These are phyloP conservation scores for Xiphophorus maculatus DNA, from an alignment of 2,113 vertebrate genomes.

Conservation along the genomic window DNA sequence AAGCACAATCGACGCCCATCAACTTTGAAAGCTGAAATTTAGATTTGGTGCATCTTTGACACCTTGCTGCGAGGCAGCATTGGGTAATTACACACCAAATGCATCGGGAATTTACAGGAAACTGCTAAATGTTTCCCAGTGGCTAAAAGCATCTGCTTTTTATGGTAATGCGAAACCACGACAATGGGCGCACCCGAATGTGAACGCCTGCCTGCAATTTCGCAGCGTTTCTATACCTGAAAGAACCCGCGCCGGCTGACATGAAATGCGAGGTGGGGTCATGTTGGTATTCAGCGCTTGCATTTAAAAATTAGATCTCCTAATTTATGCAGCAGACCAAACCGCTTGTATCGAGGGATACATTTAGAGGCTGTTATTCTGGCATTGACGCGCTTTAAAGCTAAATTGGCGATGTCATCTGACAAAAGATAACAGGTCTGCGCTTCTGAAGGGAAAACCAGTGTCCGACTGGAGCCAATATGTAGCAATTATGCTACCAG, in stretches of 20 bases:
- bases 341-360: conserved; percentile 21
- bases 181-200: neutral
- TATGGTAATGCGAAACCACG: neutral
- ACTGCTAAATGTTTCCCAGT: neutral
- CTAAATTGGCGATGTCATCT: conserved; percentile 45
- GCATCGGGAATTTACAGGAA: neutral
- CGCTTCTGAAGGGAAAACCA: conserved; percentile 55
- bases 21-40: neutral
- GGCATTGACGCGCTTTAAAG: conserved; percentile 30
- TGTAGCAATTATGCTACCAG: conserved; percentile 55
- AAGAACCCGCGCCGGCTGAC: neutral
- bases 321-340: neutral
- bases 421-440: conserved; percentile 61
- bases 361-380: conserved; percentile 4
- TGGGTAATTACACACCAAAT: neutral
- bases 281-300: neutral
- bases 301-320: neutral
- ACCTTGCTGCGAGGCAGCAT: neutral
- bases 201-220: neutral
- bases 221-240: neutral
- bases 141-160: conserved; percentile 1
- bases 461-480: conserved; percentile 58
- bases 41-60: neutral
- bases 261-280: conserved; percentile 11
- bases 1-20: neutral